Percentiles rank a stretch among this genome's conserved stretches.
These are phyloP conservation scores for Hylyphantes graminicola DNA, from an alignment of 1,140 invertebrate genomes.

Conservation along the genomic window DNA sequence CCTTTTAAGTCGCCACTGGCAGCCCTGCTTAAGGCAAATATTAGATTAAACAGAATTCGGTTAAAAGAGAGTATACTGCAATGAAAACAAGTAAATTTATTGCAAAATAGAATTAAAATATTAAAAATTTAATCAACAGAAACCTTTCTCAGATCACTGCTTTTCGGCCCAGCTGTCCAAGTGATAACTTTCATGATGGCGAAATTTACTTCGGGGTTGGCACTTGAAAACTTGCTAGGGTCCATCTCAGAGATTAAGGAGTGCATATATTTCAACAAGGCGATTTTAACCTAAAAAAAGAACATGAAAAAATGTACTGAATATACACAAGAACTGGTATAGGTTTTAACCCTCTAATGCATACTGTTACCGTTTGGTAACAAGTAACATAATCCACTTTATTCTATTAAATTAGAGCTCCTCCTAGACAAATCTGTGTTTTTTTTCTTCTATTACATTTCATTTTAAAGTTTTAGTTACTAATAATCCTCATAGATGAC, in stretches of 20 bases:
- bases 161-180: conserved; percentile 72
- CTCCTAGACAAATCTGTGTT: too few species aligned
- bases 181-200: conserved; percentile 72
- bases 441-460: too few species aligned
- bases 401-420: too few species aligned
- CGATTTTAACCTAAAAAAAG: conserved; percentile 67
- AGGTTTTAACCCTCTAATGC: too few species aligned
- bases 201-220: conserved; percentile 67
- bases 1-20: too few species aligned
- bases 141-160: conserved; percentile 78
- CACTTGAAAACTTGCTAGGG: conserved; percentile 65
- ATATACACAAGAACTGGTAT: too few species aligned
- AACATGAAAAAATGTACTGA: not conserved
- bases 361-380: too few species aligned
- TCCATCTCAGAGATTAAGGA: conserved; percentile 68
- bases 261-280: conserved; percentile 69
- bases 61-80: not conserved
- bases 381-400: too few species aligned
- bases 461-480: too few species aligned
- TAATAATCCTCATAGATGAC: too few species aligned
- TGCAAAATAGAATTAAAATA: not conserved
- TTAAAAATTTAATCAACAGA: not conserved
- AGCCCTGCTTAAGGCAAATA: too few species aligned
- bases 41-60: too few species aligned
- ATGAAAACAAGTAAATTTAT: not conserved